Percentiles rank a stretch among this genome's conserved stretches.
Conservation (phyloP, 2,888 invertebrate genomes). For the Clostera curtula region DNA sequence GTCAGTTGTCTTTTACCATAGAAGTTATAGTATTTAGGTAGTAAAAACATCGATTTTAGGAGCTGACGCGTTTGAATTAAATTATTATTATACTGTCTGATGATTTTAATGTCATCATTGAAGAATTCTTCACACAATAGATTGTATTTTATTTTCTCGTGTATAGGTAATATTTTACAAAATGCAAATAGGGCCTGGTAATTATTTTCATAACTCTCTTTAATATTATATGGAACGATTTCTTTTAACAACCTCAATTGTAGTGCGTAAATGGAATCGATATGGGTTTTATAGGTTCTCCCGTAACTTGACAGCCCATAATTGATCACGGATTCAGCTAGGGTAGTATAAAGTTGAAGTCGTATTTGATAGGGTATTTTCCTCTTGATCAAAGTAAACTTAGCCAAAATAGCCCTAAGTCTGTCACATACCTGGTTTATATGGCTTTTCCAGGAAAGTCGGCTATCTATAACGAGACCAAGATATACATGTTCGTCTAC, state of each 20-base stretch:
- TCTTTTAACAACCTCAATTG: constrained; percentile 3
- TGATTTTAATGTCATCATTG: no score
- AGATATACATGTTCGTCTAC: background rate
- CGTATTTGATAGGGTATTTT: constrained; percentile 2
- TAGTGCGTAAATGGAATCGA: constrained; percentile 1
- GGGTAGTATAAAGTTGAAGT: background rate
- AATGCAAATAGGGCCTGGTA: background rate
- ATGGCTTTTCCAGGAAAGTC: background rate
- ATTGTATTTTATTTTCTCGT: no score
- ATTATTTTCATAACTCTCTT: background rate
- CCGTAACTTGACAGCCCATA: constrained; percentile 2
- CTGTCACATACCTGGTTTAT: background rate
- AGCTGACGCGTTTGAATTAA: no score
- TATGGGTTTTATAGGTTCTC: constrained; percentile 1
- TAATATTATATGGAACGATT: constrained; percentile 2
- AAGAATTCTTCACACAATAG: no score
- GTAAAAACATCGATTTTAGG: no score
- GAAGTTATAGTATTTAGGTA: no score
- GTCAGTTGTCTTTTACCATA: no score
- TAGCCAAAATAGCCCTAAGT: constrained; percentile 1
- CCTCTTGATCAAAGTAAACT: background rate
- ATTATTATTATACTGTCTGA: no score
- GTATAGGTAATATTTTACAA: no score
- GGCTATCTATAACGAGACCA: background rate
- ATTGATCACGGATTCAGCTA: constrained; percentile 1